Conservation (phyloP, 2,797 vertebrate genomes). For the Pachyuromys duprasi region DNA sequence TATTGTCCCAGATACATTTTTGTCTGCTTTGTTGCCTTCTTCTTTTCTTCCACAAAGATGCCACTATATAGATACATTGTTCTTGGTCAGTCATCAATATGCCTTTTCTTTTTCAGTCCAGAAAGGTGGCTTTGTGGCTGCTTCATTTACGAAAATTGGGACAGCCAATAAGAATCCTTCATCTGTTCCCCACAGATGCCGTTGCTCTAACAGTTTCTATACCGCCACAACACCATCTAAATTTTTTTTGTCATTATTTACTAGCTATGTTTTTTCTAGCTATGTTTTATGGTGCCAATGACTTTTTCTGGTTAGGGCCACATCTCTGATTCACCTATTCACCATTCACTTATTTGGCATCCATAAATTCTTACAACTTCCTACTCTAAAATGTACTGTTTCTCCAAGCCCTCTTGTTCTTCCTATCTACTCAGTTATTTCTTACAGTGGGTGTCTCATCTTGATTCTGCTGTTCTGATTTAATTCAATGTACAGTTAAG, state of each 20-base stretch:
- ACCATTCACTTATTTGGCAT: neutral
- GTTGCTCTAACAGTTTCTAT: neutral
- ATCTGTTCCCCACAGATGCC: neutral
- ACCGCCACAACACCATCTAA: neutral
- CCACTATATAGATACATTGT: neutral
- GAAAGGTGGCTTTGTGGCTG: slow-evolving; percentile 8
- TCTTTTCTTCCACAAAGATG: neutral
- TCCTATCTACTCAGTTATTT: neutral
- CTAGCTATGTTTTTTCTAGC: neutral
- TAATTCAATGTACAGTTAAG: neutral
- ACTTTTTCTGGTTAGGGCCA: neutral
- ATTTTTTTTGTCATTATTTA: neutral
- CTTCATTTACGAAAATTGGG: slow-evolving; percentile 37
- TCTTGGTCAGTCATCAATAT: neutral
- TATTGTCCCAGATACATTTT: neutral
- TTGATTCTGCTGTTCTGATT: neutral
- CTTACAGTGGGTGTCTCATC: neutral
- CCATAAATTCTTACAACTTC: neutral
- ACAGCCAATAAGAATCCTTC: neutral
- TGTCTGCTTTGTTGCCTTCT: neutral
- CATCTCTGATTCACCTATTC: neutral
- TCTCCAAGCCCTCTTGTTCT: neutral
- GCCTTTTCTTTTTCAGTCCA: slow-evolving; percentile 25
- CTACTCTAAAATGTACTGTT: neutral
- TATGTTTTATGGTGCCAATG: too few species aligned